Evolutionary conservation across 2,113 vertebrate species (phyloP), one percentile per base, ranked within the genome.

Genomic region (Theropithecus gelada): DNA sequence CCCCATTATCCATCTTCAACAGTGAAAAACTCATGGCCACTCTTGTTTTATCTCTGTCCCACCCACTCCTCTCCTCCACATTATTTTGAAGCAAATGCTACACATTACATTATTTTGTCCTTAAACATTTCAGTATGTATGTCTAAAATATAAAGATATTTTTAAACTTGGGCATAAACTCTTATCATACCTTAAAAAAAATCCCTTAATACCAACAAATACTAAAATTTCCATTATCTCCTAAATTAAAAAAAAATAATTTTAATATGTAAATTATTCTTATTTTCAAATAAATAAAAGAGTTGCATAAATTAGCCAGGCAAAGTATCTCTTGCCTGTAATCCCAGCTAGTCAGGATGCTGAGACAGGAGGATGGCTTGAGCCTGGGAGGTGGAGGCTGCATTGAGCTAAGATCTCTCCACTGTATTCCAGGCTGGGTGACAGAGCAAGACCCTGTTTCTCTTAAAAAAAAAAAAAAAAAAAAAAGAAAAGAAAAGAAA

Each of bases 271-370:
- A 85, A 76, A 30, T 76, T 64, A 45, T 32, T 70, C 68, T 72
- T 64, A 25, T 25, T 84, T 95, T 70, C 30, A 89, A 89, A 86
- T 89, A 85, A 79, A 80, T 55, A n/a, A 85, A 91, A 76, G 10
- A 61, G 22, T 61, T 25, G 52, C 52, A 55, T 55, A 55, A 55
- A 55, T 55, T 55, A 55, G 52, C 6, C 1, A 6, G 52, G 18
- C 52, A 55, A 55, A 2, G 52, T 55, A 18, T 55, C 18, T 2
- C 52, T 20, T 55, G 52, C 52, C 52, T 55, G 52, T 55, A 55
- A 55, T 55, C 52, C 52, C 52, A 55, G 52, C 52, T 55, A 55
- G 6, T 55, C 52, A 55, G 18, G 1, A 20, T 55, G 52, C 52
- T 55, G 52, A 55, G 52, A 55, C 0, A 6, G 52, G 18, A 55